A percentile compares a stretch with the other conserved stretches of the same genome.
phyloP scores from a whole-genome alignment of 2,113 vertebrate genomes.

The Eupsittula cactorum region DNA sequence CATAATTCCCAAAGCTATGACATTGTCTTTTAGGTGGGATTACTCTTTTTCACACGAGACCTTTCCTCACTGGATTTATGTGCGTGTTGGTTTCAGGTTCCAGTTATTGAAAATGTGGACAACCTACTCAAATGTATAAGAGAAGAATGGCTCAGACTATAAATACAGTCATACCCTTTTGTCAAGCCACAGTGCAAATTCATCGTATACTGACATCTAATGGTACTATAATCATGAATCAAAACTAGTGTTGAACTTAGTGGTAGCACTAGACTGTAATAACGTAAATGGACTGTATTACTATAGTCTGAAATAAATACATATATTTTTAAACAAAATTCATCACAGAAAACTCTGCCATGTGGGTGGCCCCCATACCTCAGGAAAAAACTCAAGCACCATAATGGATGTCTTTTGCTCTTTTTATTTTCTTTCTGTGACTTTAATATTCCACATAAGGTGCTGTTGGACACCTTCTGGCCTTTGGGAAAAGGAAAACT shows the following conservation, averaged over 20 bases:
- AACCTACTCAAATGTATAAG: background rate
- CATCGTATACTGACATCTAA: background rate
- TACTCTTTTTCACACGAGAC: background rate
- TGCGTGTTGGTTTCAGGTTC: background rate
- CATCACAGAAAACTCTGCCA: background rate
- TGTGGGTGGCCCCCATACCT: background rate
- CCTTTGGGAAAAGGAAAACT: background rate
- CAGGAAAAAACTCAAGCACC: background rate
- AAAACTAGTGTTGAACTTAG: background rate
- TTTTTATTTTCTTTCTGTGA: background rate
- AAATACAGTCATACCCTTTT: background rate
- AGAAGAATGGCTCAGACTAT: background rate
- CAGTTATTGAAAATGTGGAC: background rate
- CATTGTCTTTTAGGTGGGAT: background rate
- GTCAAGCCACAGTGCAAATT: background rate
- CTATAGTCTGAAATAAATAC: background rate
- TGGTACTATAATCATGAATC: background rate
- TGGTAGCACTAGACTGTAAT: background rate
- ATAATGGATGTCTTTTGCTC: background rate
- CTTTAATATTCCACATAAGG: background rate
- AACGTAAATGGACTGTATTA: background rate
- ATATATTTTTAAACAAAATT: background rate
- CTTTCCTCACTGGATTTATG: background rate
- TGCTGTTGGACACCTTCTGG: background rate
- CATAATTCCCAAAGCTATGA: background rate